Evolutionary conservation across 2,797 vertebrate genomes (phyloP), one percentile per base, ranked within the genome.

Genomic region (Pipistrellus pygmaeus): DNA sequence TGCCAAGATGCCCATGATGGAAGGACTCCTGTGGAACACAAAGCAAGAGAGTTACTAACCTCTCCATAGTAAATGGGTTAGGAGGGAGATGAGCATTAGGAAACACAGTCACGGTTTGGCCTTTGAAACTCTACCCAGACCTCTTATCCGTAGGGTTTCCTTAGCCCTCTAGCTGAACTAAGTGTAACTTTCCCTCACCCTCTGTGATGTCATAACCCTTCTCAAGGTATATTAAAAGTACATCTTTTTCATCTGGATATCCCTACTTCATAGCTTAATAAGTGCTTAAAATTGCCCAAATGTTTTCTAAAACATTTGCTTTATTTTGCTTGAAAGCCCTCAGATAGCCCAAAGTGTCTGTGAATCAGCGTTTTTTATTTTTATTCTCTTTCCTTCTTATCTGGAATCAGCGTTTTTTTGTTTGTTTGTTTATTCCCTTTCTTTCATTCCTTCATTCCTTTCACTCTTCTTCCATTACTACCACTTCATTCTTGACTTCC

Each of bases 1-100:
- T 0, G 98, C 98, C 64, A 99, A 35, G 93, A 99, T 99, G 6
- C 98, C 99, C 98, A 99, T 99, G 91, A 99, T 25, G 30, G 98
- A 98, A 3, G 98, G 98, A 88, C 98, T 99, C 96, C 99, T 99
- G 44, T 2, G 60, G 53, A 90, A 76, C 2, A 96, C 41, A 87
- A 0, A 12, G 32, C 13, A 85, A 75, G 68, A n/a, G 38, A 35
- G 32, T 87, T 18, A 53, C 17, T 27, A 6, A 85, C 20, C 3
- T 18, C 57, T 69, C 5, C 1, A 8, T 1, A 6, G 35, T 12
- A 6, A 90, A 64, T 6, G 57, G 25, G 35, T 64, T 64, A 68
- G 80, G 27, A 23, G 32, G 15, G 53, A n/a, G 27, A 23, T 32
- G 57, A 93, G 32, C 32, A 8, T 1, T 66, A 35, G 46, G 35